Evolutionary conservation across 2,888 invertebrate species (phyloP), one percentile per base, ranked within the genome.

Genomic region (Drosophila falleni): DNA sequence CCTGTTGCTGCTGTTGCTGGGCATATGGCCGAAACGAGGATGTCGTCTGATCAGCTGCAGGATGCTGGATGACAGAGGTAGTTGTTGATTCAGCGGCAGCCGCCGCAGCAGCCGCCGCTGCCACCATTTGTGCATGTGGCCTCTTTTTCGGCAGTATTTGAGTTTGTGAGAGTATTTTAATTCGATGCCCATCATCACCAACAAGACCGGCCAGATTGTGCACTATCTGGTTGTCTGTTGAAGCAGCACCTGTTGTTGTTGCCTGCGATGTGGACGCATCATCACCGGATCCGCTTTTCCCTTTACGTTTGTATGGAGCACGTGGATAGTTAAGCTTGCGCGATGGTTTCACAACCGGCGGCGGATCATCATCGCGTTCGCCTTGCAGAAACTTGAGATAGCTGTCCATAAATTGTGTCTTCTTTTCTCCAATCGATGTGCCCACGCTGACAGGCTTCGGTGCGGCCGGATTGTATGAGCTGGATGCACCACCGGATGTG

Each of bases 381-480:
- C 97, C 97, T 78, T 92, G 92, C 54, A 92, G 78, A 93, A 97
- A 97, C 93, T 97, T 97, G 80, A 97, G 94, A 93, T 97, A 97
- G 93, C 97, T 97, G 91, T 96, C 96, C 96, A 97, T 96, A 92
- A 97, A 97, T 74, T 96, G 96, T 56, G 96, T 86, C 71, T 92
- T 92, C 81, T 91, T 91, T 23, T 90, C 91, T 33, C 91, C 91
- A 61, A 91, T 91, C 9, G 85, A 90, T 13, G 91, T 91, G 63
- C 91, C 91, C 37, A 91, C 91, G 46, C 87, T 82, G 15, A 90
- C 89, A 8, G 90, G 89, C 58, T 91, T 91, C 6, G 91, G 91
- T 39, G 89, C 85, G 5, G 84, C 79, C 26, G 90, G 80, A 54
- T 73, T 85, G 60, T 81, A 85, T 16, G 86, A 5, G n/a, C 54